These are phyloP conservation scores for Pipistrellus kuhlii DNA, from an alignment of 2,797 vertebrate species.

Conservation along the genomic window DNA sequence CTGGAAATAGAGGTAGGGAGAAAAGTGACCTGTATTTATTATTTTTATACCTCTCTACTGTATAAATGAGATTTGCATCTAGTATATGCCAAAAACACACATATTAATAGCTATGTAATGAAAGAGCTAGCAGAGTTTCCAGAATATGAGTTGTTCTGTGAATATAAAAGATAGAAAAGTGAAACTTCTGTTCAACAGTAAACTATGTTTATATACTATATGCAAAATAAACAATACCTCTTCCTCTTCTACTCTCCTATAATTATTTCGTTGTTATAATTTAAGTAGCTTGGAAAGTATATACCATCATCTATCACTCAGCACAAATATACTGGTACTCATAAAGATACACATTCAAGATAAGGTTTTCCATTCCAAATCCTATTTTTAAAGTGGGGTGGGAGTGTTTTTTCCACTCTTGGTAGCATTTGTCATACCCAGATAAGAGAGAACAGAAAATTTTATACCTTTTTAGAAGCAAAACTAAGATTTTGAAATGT, in stretches of 20 bases:
- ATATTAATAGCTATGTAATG: not conserved
- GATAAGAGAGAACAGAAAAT: not conserved
- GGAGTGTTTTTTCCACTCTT: not conserved
- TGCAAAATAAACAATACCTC: not conserved
- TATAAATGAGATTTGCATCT: not conserved
- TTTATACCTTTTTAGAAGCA: not conserved
- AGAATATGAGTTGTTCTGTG: not conserved
- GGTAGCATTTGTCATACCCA: not conserved
- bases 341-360: not conserved
- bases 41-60: slow-evolving; percentile 32
- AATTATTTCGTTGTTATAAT: slow-evolving; percentile 10
- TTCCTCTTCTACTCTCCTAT: not conserved
- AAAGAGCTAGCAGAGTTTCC: not conserved
- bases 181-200: not conserved
- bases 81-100: not conserved
- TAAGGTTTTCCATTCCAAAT: not conserved
- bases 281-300: not conserved
- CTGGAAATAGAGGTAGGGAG: slow-evolving; percentile 3
- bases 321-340: not conserved
- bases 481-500: slow-evolving; percentile 6
- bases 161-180: not conserved
- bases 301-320: not conserved
- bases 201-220: not conserved
- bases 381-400: not conserved
- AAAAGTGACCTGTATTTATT: not conserved